Evolutionary conservation across 2,797 vertebrate species (phyloP).

Genomic region (Enteromius trimaculatus): DNA sequence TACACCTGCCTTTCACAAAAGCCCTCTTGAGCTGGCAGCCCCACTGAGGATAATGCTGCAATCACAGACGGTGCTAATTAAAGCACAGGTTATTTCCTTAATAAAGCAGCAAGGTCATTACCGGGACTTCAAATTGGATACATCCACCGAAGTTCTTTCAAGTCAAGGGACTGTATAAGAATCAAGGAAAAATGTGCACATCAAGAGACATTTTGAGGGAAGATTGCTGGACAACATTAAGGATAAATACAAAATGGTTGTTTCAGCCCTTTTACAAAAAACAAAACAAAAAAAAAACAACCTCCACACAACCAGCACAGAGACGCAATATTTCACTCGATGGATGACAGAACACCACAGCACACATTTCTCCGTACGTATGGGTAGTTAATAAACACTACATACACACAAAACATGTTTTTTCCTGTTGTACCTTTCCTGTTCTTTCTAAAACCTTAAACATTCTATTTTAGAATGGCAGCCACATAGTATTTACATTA

Average conservation of each 20-base stretch:
- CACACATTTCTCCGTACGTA: conserved; percentile 59
- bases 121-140: conserved; percentile 11
- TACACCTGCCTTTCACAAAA: conserved; percentile 50
- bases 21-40: conserved; percentile 50
- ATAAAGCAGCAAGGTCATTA: conserved; percentile 49
- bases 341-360: conserved; percentile 50
- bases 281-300: not conserved
- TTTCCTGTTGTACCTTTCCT: conserved; percentile 58
- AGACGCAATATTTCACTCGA: conserved; percentile 46
- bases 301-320: conserved; percentile 5
- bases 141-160: conserved; percentile 19
- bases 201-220: not conserved
- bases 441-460: conserved; percentile 66
- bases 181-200: conserved; percentile 17
- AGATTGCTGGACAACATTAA: conserved; percentile 32
- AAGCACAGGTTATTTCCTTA: conserved; percentile 42
- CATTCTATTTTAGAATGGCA: conserved; percentile 74
- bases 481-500: conserved; percentile 77
- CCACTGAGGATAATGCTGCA: conserved; percentile 52
- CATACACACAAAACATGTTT: conserved; percentile 52
- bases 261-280: conserved; percentile 45
- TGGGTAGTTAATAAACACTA: conserved; percentile 72
- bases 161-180: not conserved
- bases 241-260: conserved; percentile 47
- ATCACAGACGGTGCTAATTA: conserved; percentile 49